Base-by-base conservation (phyloP, 2,113 vertebrate species). In the Xiphophorus hellerii region DNA sequence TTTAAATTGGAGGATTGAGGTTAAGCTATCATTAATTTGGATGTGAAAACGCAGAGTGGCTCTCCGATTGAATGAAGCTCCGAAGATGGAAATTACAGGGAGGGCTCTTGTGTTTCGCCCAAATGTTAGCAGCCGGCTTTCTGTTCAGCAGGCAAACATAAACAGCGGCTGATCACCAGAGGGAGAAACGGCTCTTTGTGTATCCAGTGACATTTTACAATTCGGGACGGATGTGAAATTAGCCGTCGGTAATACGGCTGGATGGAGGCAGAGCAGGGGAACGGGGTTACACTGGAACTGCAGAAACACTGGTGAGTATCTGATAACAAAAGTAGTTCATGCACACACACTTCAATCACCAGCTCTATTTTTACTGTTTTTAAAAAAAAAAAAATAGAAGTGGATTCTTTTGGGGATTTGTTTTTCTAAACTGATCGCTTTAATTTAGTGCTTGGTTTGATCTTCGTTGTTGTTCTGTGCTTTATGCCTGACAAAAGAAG, bases 21-120 rank as follows among this genome's bases (percentile, higher is more conserved):
- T 92, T 89, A 90, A 88, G 81, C 84, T 84, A 83, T 89, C 88
- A 86, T 89, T 91, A 84, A 91, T 85, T 83, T 85, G 84, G 73
- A 86, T 75, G 83, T 83, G 65, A 68, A 88, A 87, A 84, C 71
- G 83, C 62, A 61, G 77, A 90, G 82, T 78, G 80, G 76, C 78
- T 89, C 74, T 81, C 84, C 63, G 80, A 88, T 71, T 85, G 87
- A 89, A 86, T 82, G 80, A 82, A 84, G 82, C 71, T 69, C 68
- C n/a, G 58, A 51, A 80, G 77, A 86, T 76, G 84, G 33, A 87
- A 90, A 92, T 87, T 82, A 88, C 4, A 84, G 44, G 72, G 76
- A 37, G 83, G 72, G 76, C 67, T 84, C 61, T 42, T 64, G n/a
- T 69, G 85, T 77, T 84, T 82, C 72, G 68, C 76, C 81, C 74